phyloP scores from a whole-genome alignment of 1,140 invertebrate species.

The Micrasema minimum region DNA sequence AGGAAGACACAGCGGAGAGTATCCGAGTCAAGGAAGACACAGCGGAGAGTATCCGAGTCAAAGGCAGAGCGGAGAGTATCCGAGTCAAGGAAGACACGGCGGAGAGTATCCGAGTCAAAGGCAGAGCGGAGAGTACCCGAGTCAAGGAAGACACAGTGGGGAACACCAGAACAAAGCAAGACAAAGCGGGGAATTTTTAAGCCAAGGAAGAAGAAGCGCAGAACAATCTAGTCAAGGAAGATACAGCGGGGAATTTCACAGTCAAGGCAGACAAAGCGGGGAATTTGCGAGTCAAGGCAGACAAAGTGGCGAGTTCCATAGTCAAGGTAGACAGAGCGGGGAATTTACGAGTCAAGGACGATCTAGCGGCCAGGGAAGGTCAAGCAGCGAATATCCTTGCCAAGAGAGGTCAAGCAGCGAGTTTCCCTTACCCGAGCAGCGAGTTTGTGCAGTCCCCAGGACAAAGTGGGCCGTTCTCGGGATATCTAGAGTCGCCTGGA shows the following conservation, averaged over 20 bases:
- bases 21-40: slow-evolving; percentile 4
- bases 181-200: neutral
- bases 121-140: slow-evolving; percentile 6
- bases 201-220: neutral
- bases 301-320: slow-evolving; percentile 2
- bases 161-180: neutral
- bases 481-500: slow-evolving; percentile 57
- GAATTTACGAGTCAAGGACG: neutral
- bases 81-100: neutral
- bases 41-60: slow-evolving; percentile 10
- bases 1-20: neutral
- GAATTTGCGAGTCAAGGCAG: slow-evolving; percentile 2
- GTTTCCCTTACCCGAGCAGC: neutral
- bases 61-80: neutral
- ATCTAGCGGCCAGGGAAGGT: neutral
- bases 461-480: slow-evolving; percentile 36
- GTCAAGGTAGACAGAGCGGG: neutral
- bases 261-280: slow-evolving; percentile 2
- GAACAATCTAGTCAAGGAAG: slow-evolving; percentile 15
- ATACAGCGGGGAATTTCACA: neutral
- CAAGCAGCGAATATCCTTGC: neutral
- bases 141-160: neutral
- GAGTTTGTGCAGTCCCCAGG: neutral
- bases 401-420: neutral
- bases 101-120: neutral